Conservation (phyloP, 2,888 invertebrate species). For the Cerastis rubricosa region DNA sequence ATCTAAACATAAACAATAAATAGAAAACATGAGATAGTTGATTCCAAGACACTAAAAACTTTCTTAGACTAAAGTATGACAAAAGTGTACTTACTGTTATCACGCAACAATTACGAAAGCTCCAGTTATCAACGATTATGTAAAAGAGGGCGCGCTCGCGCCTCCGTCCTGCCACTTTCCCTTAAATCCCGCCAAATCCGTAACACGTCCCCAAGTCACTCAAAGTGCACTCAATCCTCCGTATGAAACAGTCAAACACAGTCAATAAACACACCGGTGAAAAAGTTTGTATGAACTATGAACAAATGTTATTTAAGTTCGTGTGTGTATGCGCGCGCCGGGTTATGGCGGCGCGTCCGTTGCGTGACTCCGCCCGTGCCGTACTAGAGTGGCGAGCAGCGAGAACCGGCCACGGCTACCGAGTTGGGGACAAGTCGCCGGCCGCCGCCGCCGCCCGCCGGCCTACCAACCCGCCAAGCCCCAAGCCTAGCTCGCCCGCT, state of each 20-base stretch:
- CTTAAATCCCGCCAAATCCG: conserved; percentile 79
- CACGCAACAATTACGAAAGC: conserved; percentile 86
- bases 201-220: conserved; percentile 74
- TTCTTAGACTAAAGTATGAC: conserved; percentile 57
- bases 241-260: conserved; percentile 73
- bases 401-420: conserved; percentile 79
- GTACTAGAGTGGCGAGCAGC: conserved; percentile 81
- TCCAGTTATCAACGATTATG: conserved; percentile 84
- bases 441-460: conserved; percentile 49
- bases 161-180: conserved; percentile 77
- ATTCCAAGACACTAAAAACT: conserved; percentile 37
- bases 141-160: conserved; percentile 78
- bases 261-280: conserved; percentile 74
- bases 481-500: conserved; percentile 65
- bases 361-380: conserved; percentile 81
- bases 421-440: conserved; percentile 77
- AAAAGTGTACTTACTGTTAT: conserved; percentile 86
- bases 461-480: conserved; percentile 50
- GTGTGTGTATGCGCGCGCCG: conserved; percentile 79
- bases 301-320: conserved; percentile 69
- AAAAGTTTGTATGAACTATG: conserved; percentile 72
- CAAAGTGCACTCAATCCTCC: conserved; percentile 74
- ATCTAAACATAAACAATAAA: conserved; percentile 38
- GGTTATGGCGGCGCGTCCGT: conserved; percentile 80
- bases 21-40: not conserved